Evolutionary conservation across 2,113 vertebrate species (phyloP).

Genomic region (Mormyrus lacerda): DNA sequence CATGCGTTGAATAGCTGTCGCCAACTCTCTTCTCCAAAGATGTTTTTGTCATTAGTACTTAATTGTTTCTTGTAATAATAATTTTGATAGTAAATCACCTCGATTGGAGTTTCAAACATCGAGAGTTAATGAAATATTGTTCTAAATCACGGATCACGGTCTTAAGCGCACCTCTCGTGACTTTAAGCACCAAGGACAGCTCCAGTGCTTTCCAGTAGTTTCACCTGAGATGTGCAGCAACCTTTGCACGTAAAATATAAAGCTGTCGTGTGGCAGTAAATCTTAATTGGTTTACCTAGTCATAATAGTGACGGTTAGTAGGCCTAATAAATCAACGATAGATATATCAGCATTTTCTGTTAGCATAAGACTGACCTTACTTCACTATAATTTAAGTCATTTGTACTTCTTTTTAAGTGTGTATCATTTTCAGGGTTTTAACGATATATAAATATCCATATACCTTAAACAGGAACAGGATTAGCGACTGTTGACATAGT

Average conservation of each 20-base stretch:
- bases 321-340: background rate
- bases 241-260: background rate
- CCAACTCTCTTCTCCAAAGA: background rate
- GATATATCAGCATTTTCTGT: background rate
- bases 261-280: background rate
- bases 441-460: background rate
- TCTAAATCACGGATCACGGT: background rate
- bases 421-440: background rate
- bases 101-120: background rate
- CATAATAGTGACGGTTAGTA: background rate
- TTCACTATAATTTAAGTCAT: background rate
- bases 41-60: background rate
- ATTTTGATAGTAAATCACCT: background rate
- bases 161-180: slow-evolving; percentile 9
- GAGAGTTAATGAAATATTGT: background rate
- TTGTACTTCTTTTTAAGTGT: background rate
- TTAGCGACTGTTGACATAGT: background rate
- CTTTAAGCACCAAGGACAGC: slow-evolving; percentile 43
- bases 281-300: background rate
- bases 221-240: slow-evolving; percentile 45
- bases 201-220: slow-evolving; percentile 32
- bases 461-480: background rate
- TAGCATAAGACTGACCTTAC: background rate
- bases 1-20: background rate
- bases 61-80: background rate